Conservation (phyloP, 1,140 invertebrate species). For the Callitettix versicolor region DNA sequence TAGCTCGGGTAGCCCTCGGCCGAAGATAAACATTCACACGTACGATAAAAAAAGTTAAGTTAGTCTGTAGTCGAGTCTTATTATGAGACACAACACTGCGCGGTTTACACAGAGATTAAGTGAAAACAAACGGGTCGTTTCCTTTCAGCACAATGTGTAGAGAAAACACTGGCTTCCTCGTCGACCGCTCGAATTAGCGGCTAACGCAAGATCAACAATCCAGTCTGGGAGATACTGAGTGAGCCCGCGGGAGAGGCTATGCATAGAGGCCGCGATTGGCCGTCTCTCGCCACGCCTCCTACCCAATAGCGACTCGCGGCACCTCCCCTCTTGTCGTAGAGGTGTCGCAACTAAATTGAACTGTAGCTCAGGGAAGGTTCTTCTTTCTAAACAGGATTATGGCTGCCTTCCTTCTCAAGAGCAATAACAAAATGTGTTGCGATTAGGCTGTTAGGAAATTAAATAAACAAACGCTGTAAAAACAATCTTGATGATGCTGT, state of each 20-base stretch:
- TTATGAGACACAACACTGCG: conserved; percentile 29
- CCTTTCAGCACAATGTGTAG: conserved; percentile 23
- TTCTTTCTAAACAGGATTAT: conserved; percentile 10
- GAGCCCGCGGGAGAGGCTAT: background rate
- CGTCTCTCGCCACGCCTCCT: conserved; percentile 8
- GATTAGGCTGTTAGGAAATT: conserved; percentile 16
- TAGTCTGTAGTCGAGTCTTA: conserved; percentile 17
- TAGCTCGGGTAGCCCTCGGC: background rate
- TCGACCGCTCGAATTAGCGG: conserved; percentile 6
- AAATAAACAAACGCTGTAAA: conserved; percentile 17
- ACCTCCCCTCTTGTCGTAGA: background rate
- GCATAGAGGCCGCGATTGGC: background rate
- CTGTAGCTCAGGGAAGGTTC: background rate
- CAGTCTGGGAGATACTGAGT: conserved; percentile 9
- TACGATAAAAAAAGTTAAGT: conserved; percentile 12
- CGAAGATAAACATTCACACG: conserved; percentile 11
- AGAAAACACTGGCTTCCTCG: conserved; percentile 18
- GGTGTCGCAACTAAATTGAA: background rate
- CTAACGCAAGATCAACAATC: conserved; percentile 12
- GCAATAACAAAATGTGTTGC: conserved; percentile 14
- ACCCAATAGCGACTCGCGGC: background rate
- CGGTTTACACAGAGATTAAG: conserved; percentile 29
- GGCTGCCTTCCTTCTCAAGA: conserved; percentile 11
- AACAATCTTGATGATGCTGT: conserved; percentile 16
- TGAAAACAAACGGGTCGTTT: conserved; percentile 31